Evolutionary conservation across 2,888 invertebrate genomes (phyloP), one percentile per base, ranked within the genome.

Genomic region (Branchipolynoe longqiensis): DNA sequence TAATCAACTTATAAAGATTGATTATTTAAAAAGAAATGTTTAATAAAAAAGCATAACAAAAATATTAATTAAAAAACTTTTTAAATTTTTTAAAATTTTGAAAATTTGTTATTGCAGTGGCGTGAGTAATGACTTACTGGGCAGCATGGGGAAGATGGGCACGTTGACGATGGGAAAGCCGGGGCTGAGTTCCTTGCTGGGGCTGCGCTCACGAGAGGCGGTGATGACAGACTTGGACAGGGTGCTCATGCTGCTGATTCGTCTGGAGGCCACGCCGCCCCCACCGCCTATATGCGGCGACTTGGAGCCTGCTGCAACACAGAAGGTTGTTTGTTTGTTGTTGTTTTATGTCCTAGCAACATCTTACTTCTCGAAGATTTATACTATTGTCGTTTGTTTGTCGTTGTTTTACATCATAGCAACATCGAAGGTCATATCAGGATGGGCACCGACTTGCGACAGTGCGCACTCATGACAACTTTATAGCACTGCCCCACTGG

Each of bases 161-260:
- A 87, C 87, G 22, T 87, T 87, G 41, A 89, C 84, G 33, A 86
- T 82, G 12, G 89, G 88, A n/a, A 85, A 84, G 18, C 87, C 85
- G 8, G 87, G 86, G 28, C 48, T 41, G 12, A 31, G 58, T 41
- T 86, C 87, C 56, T 86, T 86, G 36, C 31, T 33, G 48, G 87
- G 87, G 31, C 74, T 82, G 18, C 64, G 54, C 40, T 87, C 87
- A n/a, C 84, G 33, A 1, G 56, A 28, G 1, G 40, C 48, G 28
- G 69, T 41, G n/a, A 58, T 78, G 28, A 58, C 59, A 36, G 64
- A 33, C 40, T 40, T 78, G n/a, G 74, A 78, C 28, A 54, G n/a
- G 1, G 78, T 58, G 48, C 48, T 84, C 86, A 98, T 97, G 93
- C 97, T 97, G 88, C 98, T 98, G 92, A 98, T 98, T 89, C 98